Evolutionary conservation across 2,888 invertebrate genomes (phyloP).

Genomic region (Cistogaster globosa): DNA sequence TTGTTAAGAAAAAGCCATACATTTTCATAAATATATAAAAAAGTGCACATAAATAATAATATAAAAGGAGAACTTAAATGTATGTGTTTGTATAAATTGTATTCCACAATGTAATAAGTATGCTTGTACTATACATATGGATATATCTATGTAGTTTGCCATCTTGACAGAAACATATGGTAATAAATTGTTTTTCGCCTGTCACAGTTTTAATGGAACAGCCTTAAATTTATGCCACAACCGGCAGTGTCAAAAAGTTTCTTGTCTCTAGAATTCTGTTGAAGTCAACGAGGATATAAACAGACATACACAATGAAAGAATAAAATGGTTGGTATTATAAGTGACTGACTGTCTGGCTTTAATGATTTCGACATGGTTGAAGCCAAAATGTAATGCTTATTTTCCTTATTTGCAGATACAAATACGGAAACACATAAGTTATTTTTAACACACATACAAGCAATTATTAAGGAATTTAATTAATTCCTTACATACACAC

Average conservation of each 20-base stretch:
- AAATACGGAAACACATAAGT: not conserved
- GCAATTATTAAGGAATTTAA: not conserved
- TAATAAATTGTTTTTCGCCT: slow-evolving; percentile 79
- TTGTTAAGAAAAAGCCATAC: no score
- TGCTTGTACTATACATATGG: not conserved
- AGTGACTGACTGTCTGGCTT: slow-evolving; percentile 51
- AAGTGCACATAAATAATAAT: not conserved
- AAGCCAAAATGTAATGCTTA: slow-evolving; percentile 39
- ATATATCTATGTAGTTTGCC: slow-evolving; percentile 25
- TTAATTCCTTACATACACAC: slow-evolving; percentile 6
- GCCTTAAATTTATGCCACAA: slow-evolving; percentile 81
- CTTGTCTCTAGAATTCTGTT: slow-evolving; percentile 34
- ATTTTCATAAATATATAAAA: not conserved
- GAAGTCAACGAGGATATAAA: slow-evolving; percentile 16
- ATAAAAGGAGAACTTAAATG: not conserved
- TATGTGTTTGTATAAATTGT: not conserved
- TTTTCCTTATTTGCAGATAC: slow-evolving; percentile 15
- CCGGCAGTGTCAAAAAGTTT: slow-evolving; percentile 74
- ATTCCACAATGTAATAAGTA: slow-evolving; percentile 36
- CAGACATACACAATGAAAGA: slow-evolving; percentile 12
- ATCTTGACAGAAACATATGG: slow-evolving; percentile 73
- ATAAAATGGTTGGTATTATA: slow-evolving; percentile 17
- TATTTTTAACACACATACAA: not conserved
- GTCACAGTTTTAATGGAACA: slow-evolving; percentile 80
- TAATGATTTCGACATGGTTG: slow-evolving; percentile 65